These are phyloP conservation scores for Melanogrammus aeglefinus DNA, from an alignment of 2,797 vertebrate species.

Conservation along the genomic window DNA sequence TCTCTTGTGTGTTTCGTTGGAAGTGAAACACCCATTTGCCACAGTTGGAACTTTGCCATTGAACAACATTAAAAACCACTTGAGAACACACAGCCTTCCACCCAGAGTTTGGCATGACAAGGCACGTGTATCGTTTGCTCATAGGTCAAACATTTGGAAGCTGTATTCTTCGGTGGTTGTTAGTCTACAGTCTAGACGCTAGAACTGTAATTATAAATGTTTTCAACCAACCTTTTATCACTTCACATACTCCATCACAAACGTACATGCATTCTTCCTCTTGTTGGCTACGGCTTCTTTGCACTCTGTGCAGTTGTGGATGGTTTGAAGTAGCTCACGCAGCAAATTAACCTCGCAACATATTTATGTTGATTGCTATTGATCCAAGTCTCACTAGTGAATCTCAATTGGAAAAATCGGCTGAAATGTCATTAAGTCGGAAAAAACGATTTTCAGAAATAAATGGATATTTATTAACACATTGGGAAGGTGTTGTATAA, in stretches of 20 bases:
- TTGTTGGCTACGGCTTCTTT: background rate
- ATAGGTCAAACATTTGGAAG: background rate
- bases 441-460: conserved; percentile 39
- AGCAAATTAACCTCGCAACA: background rate
- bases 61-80: background rate
- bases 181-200: background rate
- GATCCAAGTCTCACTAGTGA: background rate
- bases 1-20: background rate
- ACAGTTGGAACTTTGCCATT: background rate
- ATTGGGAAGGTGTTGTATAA: conserved; percentile 48
- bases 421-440: background rate
- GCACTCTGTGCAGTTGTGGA: background rate
- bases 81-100: background rate
- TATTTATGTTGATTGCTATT: background rate
- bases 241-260: background rate
- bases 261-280: background rate
- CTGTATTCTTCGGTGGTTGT: background rate
- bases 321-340: background rate
- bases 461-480: conserved; percentile 68
- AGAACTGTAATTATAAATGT: background rate
- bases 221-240: background rate
- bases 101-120: background rate
- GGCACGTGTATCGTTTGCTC: background rate
- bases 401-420: background rate
- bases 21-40: background rate